Evolutionary conservation across 1,140 invertebrate species (phyloP), one percentile per base, ranked within the genome.

Genomic region (Magallana angulata): DNA sequence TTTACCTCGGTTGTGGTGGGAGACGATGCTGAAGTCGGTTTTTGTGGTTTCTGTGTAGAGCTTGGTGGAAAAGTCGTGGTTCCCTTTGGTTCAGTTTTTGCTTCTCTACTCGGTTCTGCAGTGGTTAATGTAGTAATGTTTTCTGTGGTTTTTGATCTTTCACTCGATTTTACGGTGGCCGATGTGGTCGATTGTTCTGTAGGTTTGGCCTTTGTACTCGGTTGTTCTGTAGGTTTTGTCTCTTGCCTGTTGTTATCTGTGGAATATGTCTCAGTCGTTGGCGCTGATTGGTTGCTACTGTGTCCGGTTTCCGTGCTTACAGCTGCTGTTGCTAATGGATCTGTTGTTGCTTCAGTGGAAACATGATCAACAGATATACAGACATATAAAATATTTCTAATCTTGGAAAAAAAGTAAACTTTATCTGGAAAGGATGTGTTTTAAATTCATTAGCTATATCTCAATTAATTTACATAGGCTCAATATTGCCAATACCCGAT

Each of bases 141-240:
- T 57, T 57, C 48, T 14, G 36, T 36, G 24, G 18, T 71, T n/a
- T 30, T 81, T 8, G 76, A 12, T 9, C 8, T 56, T 11, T 60
- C 12, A 4, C 7, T 36, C 12, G 62, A 56, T 82, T 87, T 68
- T 64, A 24, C 1, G 6, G 18, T 81, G 3, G 12, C n/a, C 18
- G n/a, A 60, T n/a, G 68, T 60, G 9, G 82, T 85, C 18, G 12
- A 6, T 58, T 56, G 14, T 64, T 59, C 16, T 18, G 87, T 85
- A 16, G 85, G 76, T 56, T 56, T 82, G 3, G 82, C 18, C 56
- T 24, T 64, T 57, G 84, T 76, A 12, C 85, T 64, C 9, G 60
- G 16, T 24, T 48, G 48, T 24, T 76, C 18, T 12, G 62, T 57
- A 2, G 16, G 14, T 59, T 58, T 8, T 60, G 82, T 9, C 7